Evolutionary conservation across 2,113 vertebrate genomes (phyloP), one percentile per base, ranked within the genome.

Genomic region (Cisticola juncidis): DNA sequence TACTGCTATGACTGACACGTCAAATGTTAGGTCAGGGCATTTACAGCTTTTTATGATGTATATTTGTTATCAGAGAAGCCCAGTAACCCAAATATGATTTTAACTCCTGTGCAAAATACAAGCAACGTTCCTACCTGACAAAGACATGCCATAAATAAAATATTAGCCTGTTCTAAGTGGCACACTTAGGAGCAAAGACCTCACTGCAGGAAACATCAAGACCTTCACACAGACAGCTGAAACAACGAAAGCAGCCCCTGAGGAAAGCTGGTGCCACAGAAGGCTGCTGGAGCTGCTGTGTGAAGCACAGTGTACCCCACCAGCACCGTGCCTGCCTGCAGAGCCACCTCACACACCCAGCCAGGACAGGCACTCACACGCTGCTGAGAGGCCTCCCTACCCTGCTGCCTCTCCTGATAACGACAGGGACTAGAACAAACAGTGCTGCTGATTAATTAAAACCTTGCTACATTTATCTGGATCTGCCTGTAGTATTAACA

Each of bases 381-480:
- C 6, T 6, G 20, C 42, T 12, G 3, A 44, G 35, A 33, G 14
- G 9, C 26, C 35, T n/a, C 70, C 35, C 21, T 4, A 21, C 31
- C 8, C 21, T 1, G 4, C 14, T 14, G 44, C 36, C 12, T 51
- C 26, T 13, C 44, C 2, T 1, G 21, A 17, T 0, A 45, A 26
- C 76, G 14, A 2, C 5, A 33, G 40, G 35, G 29, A 88, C 50
- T 47, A 64, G 11, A 56, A n/a, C 10, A 22, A 51, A 56, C 6
- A 28, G 12, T 2, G 14, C 20, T 11, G 5, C 22, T 14, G 50
- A 29, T 42, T 42, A 81, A 71, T 29, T 50, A 56, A 88, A 68
- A 69, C 11, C 60, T 33, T 6, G 11, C 6, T 8, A 54, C 33
- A 14, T 47, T 35, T 62, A 17, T 50, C 88, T 28, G 14, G 3